phyloP scores from a whole-genome alignment of 2,797 vertebrate genomes.

The Hypotaenidia okinawae region DNA sequence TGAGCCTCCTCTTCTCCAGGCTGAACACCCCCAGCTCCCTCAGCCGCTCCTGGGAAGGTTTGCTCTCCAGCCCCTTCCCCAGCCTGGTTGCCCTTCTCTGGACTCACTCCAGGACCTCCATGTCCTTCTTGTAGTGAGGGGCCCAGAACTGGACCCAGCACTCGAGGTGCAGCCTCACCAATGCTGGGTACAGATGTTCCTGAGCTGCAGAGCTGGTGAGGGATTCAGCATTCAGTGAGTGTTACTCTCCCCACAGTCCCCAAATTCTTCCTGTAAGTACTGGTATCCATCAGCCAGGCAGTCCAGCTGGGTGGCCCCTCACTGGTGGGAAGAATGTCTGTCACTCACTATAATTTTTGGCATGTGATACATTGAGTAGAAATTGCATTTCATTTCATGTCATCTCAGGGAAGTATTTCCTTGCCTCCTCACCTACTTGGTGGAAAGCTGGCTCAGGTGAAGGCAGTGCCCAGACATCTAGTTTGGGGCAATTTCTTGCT shows the following conservation, averaged over 20 bases:
- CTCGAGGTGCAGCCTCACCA: too few species aligned
- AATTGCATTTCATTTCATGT: background rate
- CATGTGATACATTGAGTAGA: background rate
- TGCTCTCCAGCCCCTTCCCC: too few species aligned
- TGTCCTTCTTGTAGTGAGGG: too few species aligned
- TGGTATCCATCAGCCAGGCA: background rate
- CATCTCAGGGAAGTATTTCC: background rate
- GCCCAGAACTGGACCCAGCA: too few species aligned
- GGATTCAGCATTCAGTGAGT: background rate
- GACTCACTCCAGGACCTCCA: too few species aligned
- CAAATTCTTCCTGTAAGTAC: background rate
- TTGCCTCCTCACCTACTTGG: background rate
- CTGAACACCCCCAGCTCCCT: too few species aligned
- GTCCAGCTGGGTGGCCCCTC: background rate
- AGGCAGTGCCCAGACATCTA: background rate
- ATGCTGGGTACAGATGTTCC: too few species aligned
- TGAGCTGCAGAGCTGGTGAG: background rate
- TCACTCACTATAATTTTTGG: background rate
- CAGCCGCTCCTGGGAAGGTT: too few species aligned
- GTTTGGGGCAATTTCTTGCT: background rate
- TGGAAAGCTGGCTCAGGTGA: background rate
- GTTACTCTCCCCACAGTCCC: background rate
- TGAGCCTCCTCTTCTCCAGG: too few species aligned
- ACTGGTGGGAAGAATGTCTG: background rate
- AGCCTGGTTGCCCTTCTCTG: too few species aligned